Evolutionary conservation across 2,113 vertebrate species (phyloP).

Genomic region (Rhadina sibilatrix): DNA sequence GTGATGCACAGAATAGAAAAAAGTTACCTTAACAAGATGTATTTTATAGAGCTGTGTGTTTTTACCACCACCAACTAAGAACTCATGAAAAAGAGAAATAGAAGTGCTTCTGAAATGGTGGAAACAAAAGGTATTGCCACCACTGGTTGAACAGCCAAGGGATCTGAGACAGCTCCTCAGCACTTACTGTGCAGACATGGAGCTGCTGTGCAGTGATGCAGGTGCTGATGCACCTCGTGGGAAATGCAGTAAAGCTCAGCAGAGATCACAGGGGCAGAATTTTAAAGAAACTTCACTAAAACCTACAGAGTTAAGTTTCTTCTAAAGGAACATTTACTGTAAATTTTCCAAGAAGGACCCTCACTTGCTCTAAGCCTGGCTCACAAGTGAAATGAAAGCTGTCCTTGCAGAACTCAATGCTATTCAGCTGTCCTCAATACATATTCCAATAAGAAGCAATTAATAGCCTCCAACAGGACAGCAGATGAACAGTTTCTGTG

Average conservation of each 20-base stretch:
- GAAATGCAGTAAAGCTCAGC: neutral
- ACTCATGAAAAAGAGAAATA: neutral
- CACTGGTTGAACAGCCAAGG: neutral
- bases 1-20: neutral
- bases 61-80: neutral
- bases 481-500: neutral
- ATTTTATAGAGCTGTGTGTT: neutral
- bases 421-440: neutral
- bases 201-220: neutral
- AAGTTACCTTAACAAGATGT: neutral
- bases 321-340: neutral
- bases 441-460: neutral
- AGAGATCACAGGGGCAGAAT: neutral
- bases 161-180: neutral
- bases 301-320: neutral
- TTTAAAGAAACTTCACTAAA: neutral
- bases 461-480: neutral
- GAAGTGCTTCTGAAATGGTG: neutral
- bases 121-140: neutral
- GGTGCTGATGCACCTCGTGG: neutral
- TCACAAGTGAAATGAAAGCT: neutral
- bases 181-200: neutral
- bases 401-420: neutral
- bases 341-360: neutral
- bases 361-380: neutral